phyloP scores from a whole-genome alignment of 2,797 vertebrate genomes.

The Ispidina picta region DNA sequence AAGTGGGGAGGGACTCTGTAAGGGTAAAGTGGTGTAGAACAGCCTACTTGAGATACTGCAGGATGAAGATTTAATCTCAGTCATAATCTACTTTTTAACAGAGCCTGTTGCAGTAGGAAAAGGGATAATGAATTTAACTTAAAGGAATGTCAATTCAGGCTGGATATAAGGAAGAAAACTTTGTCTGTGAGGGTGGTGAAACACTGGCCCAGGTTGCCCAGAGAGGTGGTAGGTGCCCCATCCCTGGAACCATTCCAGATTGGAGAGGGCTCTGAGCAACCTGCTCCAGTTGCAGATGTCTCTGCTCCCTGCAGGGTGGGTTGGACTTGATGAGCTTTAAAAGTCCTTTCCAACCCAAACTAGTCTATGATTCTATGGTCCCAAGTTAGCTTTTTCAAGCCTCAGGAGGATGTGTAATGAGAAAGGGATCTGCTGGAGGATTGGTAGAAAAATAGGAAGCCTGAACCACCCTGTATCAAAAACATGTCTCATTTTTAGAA shows the following conservation, averaged over 20 bases:
- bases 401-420: background rate
- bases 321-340: background rate
- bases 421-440: background rate
- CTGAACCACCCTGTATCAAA: background rate
- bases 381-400: background rate
- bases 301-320: rapidly evolving
- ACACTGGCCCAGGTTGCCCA: background rate
- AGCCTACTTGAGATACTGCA: background rate
- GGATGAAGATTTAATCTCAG: background rate
- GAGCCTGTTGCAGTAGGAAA: background rate
- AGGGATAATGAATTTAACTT: background rate
- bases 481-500: background rate
- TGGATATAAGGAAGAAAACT: background rate
- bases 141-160: background rate
- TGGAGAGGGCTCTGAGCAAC: background rate
- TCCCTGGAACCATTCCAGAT: background rate
- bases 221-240: background rate
- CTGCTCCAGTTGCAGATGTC: background rate
- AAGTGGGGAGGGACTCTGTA: background rate
- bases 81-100: background rate
- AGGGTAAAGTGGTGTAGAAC: background rate
- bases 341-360: background rate
- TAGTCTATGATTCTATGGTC: background rate
- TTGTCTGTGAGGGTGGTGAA: background rate
- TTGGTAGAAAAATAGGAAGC: background rate